Evolutionary conservation across 2,888 invertebrate genomes (phyloP).

Genomic region (Eupithecia centaureata): DNA sequence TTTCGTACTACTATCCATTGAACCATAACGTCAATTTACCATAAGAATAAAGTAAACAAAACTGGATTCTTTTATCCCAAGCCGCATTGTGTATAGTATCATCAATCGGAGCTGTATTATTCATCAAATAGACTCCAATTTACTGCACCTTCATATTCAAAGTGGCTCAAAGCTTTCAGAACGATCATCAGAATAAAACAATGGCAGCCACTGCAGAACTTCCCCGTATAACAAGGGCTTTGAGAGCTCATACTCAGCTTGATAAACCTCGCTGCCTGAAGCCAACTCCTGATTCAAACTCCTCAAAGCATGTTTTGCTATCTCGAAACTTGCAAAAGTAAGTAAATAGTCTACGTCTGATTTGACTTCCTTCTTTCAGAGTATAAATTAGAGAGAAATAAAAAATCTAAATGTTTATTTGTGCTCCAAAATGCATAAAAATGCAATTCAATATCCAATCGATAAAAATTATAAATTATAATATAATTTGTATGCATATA

Average conservation of each 20-base stretch:
- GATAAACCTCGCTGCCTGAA: slow-evolving; percentile 77
- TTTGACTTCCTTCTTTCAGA: no score
- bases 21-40: neutral
- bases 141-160: neutral
- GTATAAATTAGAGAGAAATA: no score
- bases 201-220: slow-evolving; percentile 53
- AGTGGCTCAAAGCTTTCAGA: neutral
- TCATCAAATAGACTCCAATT: neutral
- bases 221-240: slow-evolving; percentile 86
- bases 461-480: no score
- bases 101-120: neutral
- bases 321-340: slow-evolving; percentile 62
- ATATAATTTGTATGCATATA: no score
- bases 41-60: neutral
- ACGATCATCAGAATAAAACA: neutral
- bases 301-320: slow-evolving; percentile 43
- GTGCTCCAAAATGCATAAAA: no score
- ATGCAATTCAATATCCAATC: no score
- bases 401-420: no score
- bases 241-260: slow-evolving; percentile 85
- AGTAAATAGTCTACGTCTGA: slow-evolving; percentile 28
- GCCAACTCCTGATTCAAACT: slow-evolving; percentile 50
- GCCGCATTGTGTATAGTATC: neutral
- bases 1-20: neutral
- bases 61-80: neutral